Base-by-base conservation (phyloP, 2,888 invertebrate species). In the Meteorus cinctellus region DNA sequence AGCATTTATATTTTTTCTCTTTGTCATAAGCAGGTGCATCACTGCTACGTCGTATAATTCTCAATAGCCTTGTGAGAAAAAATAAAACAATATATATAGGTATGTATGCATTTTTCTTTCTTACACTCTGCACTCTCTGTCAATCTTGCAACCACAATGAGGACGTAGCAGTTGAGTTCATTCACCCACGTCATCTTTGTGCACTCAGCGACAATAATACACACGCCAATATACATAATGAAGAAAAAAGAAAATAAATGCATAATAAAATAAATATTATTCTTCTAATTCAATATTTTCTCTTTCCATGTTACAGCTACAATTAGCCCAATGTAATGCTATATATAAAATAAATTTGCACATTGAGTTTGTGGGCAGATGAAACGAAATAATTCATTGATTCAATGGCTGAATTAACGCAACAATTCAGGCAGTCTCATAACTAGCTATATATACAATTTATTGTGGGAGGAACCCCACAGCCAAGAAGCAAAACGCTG, bases 181-280 rank as follows among this genome's bases (percentile, higher is more conserved):
- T 55, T 55, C 55, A 55, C 55, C 55, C 55, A 55, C 55, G 10
- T 19, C 55, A 55, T 55, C 55, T 55, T 55, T 19, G 10, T 55
- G 19, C 19, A 55, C 55, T 55, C n/a, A 19, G 10, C 55, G 24
- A 55, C 55, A 55, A 55, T 55, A 55, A 55, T 55, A 55, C 1
- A 19, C 19, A 55, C 19, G 24, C 10, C 19, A 55, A 55, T 55
- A 55, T 55, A 48, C 16, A 48, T 48, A 48, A 55, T 19, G 6
- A 19, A 55, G 19, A 6, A 55, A 24, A 24, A 24, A 24, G 24
- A 48, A 48, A 48, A n/a, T n/a, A 48, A n/a, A 48, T 48, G 2
- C 2, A n/a, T 48, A n/a, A 34, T 34, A 34, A 34, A 34, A 34
- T 34, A 34, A 6, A 34, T 34, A 8, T 12, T 12, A 41, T 12